A percentile compares a stretch with the other conserved stretches of the same genome.
Evolutionary conservation across 2,113 vertebrate species (phyloP).

Genomic region (Pongo abelii): DNA sequence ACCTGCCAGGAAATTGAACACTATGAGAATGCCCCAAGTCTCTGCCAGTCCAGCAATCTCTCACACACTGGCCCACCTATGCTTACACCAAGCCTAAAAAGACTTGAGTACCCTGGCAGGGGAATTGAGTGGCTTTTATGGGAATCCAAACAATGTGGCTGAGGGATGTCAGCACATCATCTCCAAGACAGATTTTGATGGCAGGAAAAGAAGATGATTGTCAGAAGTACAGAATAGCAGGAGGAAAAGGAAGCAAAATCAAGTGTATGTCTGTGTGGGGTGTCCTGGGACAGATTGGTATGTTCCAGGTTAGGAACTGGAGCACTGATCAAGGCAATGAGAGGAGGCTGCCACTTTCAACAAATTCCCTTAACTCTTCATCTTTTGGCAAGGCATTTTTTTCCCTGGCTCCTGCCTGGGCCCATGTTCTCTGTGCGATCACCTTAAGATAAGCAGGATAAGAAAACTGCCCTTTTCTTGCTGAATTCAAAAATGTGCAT

Average conservation of each 20-base stretch:
- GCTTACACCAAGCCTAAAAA: neutral
- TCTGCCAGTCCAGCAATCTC: neutral
- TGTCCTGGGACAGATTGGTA: neutral
- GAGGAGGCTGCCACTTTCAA: neutral
- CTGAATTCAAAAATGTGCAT: neutral
- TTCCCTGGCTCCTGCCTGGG: neutral
- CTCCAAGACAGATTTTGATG: neutral
- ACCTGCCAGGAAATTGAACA: rapidly evolving
- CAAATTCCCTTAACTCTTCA: neutral
- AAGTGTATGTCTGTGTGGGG: neutral
- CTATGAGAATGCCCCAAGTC: neutral
- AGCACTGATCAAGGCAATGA: neutral
- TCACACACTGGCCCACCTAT: neutral
- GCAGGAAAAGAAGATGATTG: neutral
- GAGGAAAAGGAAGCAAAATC: neutral
- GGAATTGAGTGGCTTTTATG: neutral
- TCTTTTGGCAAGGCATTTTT: neutral
- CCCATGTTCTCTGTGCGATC: neutral
- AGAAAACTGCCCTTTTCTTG: neutral
- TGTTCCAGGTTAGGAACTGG: neutral
- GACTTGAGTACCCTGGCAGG: neutral
- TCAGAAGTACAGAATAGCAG: neutral
- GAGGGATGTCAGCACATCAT: neutral
- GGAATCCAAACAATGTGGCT: neutral
- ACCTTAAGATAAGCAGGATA: neutral